Conservation (phyloP, 2,888 invertebrate species). For the Rhagonycha fulva region DNA sequence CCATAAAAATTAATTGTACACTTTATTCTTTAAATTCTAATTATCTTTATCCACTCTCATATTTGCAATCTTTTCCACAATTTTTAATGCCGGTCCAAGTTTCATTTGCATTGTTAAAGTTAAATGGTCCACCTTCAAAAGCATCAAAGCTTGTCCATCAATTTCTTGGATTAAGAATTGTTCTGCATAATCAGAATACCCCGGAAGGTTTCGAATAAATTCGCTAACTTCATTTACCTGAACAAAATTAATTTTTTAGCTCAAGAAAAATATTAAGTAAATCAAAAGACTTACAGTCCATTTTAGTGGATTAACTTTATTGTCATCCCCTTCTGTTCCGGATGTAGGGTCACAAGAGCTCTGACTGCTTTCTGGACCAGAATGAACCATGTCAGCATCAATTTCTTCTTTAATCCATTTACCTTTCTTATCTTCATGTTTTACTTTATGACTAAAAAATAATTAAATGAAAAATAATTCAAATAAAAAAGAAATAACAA, state of each 20-base stretch:
- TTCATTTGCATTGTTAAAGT: constrained; percentile 96
- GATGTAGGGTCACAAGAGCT: constrained; percentile 48
- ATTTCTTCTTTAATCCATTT: constrained; percentile 53
- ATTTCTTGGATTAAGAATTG: constrained; percentile 95
- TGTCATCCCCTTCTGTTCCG: constrained; percentile 49
- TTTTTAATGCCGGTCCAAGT: constrained; percentile 93
- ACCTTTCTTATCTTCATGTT: constrained; percentile 44
- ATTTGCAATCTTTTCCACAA: constrained; percentile 88
- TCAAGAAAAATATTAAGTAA: neutral
- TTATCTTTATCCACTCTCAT: constrained; percentile 69
- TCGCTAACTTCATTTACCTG: constrained; percentile 87
- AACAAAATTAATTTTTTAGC: constrained; percentile 27
- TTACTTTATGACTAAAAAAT: constrained; percentile 45
- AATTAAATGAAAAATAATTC: neutral
- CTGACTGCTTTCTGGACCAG: constrained; percentile 55
- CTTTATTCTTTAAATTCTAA: constrained; percentile 29
- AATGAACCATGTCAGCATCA: constrained; percentile 53
- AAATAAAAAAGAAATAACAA: neutral
- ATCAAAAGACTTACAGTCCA: constrained; percentile 62
- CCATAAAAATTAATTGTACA: neutral
- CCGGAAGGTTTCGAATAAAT: constrained; percentile 86
- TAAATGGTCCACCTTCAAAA: constrained; percentile 91
- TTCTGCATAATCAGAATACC: constrained; percentile 90
- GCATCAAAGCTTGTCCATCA: constrained; percentile 90
- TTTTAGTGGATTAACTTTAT: constrained; percentile 65